Percentiles rank a stretch among this genome's conserved stretches.
Evolutionary conservation across 2,797 vertebrate species (phyloP).

Genomic region (Siniperca obscura): DNA sequence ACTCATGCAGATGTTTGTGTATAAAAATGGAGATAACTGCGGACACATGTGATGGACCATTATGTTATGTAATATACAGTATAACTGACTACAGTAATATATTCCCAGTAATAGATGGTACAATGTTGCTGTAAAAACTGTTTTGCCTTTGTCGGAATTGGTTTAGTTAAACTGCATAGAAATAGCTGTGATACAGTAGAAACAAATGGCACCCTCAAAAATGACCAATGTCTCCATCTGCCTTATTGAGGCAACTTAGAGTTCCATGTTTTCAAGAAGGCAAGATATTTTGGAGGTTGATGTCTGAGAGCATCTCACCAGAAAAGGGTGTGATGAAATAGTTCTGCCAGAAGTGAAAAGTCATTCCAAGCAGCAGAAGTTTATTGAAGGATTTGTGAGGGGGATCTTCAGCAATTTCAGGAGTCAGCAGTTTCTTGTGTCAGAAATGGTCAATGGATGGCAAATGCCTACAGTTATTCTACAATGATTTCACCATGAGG

Average conservation of each 20-base stretch:
- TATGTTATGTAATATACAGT: slow-evolving; percentile 1
- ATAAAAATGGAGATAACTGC: slow-evolving; percentile 25
- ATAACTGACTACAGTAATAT: background rate
- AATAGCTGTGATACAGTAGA: background rate
- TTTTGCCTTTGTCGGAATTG: background rate
- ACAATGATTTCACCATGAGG: background rate
- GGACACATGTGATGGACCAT: background rate
- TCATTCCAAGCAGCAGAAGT: background rate
- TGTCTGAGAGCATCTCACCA: slow-evolving; percentile 20
- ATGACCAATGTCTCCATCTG: background rate
- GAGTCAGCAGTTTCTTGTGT: background rate
- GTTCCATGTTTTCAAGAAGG: background rate
- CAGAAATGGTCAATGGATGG: background rate
- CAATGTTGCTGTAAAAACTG: background rate
- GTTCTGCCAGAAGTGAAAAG: slow-evolving; percentile 2
- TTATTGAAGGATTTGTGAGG: slow-evolving; percentile 9
- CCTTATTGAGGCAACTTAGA: background rate
- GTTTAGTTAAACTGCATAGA: background rate
- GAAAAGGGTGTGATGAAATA: background rate
- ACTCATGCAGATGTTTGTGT: slow-evolving; percentile 50
- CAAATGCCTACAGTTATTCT: background rate
- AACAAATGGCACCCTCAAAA: background rate
- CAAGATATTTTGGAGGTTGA: background rate
- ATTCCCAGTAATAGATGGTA: background rate
- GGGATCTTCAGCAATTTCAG: slow-evolving; percentile 16